Conservation (phyloP, 1,140 invertebrate species). For the Solenopsis invicta region DNA sequence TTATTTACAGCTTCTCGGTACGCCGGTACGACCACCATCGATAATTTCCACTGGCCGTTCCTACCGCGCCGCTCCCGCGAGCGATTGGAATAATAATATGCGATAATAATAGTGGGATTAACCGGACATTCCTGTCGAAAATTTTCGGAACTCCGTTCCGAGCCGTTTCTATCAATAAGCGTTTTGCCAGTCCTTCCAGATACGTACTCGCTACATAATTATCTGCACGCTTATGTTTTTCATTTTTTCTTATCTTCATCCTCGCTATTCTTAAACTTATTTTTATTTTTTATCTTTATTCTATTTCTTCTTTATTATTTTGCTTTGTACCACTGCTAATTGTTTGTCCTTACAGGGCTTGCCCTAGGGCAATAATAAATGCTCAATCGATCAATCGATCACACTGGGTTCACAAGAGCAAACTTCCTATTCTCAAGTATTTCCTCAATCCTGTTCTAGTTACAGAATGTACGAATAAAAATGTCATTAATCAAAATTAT, state of each 20-base stretch:
- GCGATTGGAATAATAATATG: constrained; percentile 43
- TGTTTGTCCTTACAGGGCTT: no score
- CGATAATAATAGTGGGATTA: constrained; percentile 56
- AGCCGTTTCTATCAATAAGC: background rate
- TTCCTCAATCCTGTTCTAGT: background rate
- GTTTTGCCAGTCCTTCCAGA: background rate
- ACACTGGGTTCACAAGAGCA: background rate
- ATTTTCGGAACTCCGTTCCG: background rate
- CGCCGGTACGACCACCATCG: constrained; percentile 9
- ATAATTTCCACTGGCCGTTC: constrained; percentile 58
- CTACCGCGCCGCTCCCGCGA: background rate
- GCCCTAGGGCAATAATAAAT: no score
- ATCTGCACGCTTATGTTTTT: no score
- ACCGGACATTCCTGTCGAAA: constrained; percentile 16
- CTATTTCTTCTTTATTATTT: no score
- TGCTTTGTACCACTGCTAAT: no score
- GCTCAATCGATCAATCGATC: no score
- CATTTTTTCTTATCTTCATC: no score
- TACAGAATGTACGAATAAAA: background rate
- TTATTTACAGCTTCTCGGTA: constrained; percentile 73
- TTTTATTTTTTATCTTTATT: no score
- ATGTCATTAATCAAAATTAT: background rate
- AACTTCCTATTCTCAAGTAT: background rate
- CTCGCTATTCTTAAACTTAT: no score
- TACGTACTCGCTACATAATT: background rate